Base-by-base conservation (phyloP, 30 jellyfish, hydroid and myxozoan species). In the Calvadosia cruxmelitensis region DNA sequence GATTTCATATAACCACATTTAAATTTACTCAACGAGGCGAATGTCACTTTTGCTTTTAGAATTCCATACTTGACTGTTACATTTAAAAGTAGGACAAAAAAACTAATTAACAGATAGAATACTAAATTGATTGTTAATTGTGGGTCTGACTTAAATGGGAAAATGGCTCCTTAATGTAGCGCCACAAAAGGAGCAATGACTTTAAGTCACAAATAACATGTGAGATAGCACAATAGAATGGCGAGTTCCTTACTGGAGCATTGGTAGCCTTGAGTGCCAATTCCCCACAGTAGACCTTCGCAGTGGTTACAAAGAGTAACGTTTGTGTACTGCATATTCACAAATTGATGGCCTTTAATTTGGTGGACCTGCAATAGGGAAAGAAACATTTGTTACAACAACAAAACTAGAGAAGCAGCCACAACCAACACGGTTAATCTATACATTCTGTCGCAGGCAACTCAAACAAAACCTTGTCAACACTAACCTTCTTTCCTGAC, bases 221-320 rank as follows among this genome's bases (percentile, higher is more conserved):
- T n/a, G n/a, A n/a, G n/a, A n/a, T n/a, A n/a, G n/a, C n/a, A n/a
- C n/a, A n/a, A n/a, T n/a, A n/a, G n/a, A n/a, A n/a, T n/a, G n/a
- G n/a, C n/a, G n/a, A n/a, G n/a, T n/a, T n/a, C n/a, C 57, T 61
- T 76, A 91, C 99, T 85, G 50, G 78, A 79, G 70, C 99, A 91
- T 71, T 91, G 99, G 75, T 70, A 66, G 13, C 99, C 99, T 70
- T 91, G 99, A 3, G 79, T 78, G 0, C 95, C 99, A 42, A 91
- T 91, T 16, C 99, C 99, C 95, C 99, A 91, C 10, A 91, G 75
- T 61, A 82, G 49, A 31, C 93, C 94, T 27, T 78, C 82, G 66
- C 99, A 91, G 26, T 32, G 31, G 35, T 81, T 75, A 68, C 99
- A 91, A 31, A 73, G 74, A 1, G 99, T 91, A 27, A 92, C 52